Conservation (phyloP, 2,113 vertebrate species). For the Tetrao urogallus region DNA sequence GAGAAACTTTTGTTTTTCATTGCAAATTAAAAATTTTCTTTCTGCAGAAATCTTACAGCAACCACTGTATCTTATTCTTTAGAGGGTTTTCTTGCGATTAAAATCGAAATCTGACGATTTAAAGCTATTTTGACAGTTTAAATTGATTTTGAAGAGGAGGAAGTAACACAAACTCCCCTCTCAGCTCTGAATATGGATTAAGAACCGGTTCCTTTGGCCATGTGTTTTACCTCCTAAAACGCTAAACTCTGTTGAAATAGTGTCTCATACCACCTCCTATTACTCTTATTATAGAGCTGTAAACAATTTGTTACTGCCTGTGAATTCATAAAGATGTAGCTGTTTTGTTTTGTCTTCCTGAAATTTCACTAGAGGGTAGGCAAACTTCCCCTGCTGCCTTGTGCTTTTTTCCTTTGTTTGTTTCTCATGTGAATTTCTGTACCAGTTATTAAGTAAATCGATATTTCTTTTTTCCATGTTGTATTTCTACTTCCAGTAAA, state of each 20-base stretch:
- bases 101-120: constrained; percentile 29
- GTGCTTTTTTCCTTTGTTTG: constrained; percentile 42
- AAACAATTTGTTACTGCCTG: neutral
- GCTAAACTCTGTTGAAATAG: constrained; percentile 41
- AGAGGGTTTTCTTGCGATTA: constrained; percentile 53
- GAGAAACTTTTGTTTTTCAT: constrained; percentile 75
- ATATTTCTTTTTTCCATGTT: neutral
- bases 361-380: neutral
- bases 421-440: neutral
- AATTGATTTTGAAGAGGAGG: constrained; percentile 69
- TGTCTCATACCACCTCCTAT: neutral
- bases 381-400: constrained; percentile 2
- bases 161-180: constrained; percentile 73
- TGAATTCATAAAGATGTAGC: neutral
- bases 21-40: constrained; percentile 69
- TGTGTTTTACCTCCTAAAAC: constrained; percentile 72
- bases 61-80: neutral
- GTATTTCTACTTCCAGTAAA: neutral
- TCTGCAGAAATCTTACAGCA: constrained; percentile 2
- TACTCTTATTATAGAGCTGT: neutral
- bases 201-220: constrained; percentile 69
- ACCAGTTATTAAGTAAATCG: neutral
- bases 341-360: constrained; percentile 28
- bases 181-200: constrained; percentile 73
- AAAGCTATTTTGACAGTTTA: constrained; percentile 50